phyloP scores from a whole-genome alignment of 2,888 invertebrate genomes.

The Cantharis rustica region DNA sequence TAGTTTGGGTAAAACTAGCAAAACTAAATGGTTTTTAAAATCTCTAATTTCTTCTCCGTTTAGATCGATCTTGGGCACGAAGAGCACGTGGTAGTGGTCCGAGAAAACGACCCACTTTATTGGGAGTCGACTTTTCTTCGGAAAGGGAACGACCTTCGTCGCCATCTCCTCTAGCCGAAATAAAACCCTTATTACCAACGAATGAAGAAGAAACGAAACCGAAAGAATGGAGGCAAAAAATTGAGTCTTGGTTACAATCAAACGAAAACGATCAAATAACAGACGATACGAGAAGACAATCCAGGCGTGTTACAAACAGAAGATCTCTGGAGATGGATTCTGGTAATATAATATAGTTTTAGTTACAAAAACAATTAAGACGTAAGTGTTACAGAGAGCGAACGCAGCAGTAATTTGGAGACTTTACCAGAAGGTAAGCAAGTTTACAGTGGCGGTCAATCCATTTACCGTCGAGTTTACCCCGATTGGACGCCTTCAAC shows the following conservation, averaged over 20 bases:
- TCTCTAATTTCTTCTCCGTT: slow-evolving; percentile 12
- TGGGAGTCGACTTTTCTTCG: slow-evolving; percentile 72
- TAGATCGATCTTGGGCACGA: slow-evolving; percentile 88
- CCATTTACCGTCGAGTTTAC: slow-evolving; percentile 66
- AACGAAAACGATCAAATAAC: slow-evolving; percentile 80
- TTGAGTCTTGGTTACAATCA: slow-evolving; percentile 89
- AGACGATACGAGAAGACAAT: slow-evolving; percentile 70
- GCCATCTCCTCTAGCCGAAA: slow-evolving; percentile 67
- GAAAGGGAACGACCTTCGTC: slow-evolving; percentile 76
- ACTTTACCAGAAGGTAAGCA: slow-evolving; percentile 75
- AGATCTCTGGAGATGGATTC: slow-evolving; percentile 85
- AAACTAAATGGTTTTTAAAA: not conserved
- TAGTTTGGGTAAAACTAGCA: slow-evolving; percentile 69
- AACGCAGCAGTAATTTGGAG: slow-evolving; percentile 74
- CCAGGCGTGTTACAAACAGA: slow-evolving; percentile 70
- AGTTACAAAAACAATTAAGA: not conserved
- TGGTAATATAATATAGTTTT: slow-evolving; percentile 59
- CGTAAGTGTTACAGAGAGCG: slow-evolving; percentile 66
- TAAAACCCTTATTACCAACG: slow-evolving; percentile 60
- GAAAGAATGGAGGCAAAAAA: slow-evolving; percentile 87
- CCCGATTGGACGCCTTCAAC: slow-evolving; percentile 82
- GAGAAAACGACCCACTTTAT: slow-evolving; percentile 78
- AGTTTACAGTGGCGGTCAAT: slow-evolving; percentile 55
- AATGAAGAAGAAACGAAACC: slow-evolving; percentile 60
- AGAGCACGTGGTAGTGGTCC: slow-evolving; percentile 73